These are phyloP conservation scores for Dryocosmus kuriphilus DNA, from an alignment of 2,888 invertebrate genomes.

Conservation along the genomic window DNA sequence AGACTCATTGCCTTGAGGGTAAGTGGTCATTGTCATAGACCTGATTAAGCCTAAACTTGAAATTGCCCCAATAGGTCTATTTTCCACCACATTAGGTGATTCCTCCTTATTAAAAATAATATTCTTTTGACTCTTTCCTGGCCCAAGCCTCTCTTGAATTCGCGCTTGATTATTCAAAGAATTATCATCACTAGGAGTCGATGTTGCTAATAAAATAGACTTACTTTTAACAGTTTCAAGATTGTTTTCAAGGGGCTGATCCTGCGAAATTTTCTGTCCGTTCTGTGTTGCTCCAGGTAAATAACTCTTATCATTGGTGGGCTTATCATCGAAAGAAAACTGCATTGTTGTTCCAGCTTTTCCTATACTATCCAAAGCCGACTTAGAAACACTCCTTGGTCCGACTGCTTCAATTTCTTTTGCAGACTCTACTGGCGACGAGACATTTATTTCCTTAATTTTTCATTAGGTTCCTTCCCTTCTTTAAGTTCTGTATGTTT, in stretches of 20 bases:
- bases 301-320: conserved; percentile 69
- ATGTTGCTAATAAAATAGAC: conserved; percentile 41
- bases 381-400: conserved; percentile 79
- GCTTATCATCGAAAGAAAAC: conserved; percentile 80
- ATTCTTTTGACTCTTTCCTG: conserved; percentile 48
- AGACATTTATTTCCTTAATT: conserved; percentile 48
- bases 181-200: conserved; percentile 42
- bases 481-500: not conserved
- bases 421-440: not conserved
- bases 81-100: conserved; percentile 52
- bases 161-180: conserved; percentile 45
- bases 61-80: conserved; percentile 69
- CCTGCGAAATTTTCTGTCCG: conserved; percentile 56
- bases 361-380: conserved; percentile 84
- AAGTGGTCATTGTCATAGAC: conserved; percentile 62
- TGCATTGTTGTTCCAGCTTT: conserved; percentile 84
- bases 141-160: conserved; percentile 57
- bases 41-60: conserved; percentile 69
- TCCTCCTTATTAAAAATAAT: conserved; percentile 45
- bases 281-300: conserved; percentile 69
- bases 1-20: conserved; percentile 68
- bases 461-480: conserved; percentile 46
- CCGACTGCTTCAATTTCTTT: conserved; percentile 61
- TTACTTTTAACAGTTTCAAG: conserved; percentile 1
- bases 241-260: conserved; percentile 44